Evolutionary conservation across 2,797 vertebrate species (phyloP), one percentile per base, ranked within the genome.

Genomic region (Parambassis ranga): DNA sequence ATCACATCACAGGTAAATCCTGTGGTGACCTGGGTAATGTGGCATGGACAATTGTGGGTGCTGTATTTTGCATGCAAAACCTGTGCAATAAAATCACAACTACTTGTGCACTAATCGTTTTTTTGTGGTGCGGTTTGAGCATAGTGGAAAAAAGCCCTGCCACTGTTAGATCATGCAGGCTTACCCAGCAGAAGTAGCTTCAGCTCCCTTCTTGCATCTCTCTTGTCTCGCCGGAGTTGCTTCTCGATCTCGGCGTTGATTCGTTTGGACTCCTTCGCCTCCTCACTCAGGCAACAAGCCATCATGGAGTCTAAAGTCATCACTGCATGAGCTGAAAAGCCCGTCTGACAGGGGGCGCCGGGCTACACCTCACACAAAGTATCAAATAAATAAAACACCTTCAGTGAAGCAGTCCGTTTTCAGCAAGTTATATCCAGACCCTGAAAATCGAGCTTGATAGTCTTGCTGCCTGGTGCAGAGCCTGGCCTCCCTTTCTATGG

Each of bases 281-380:
- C 97, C 86, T 98, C 97, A 87, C 95, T 98, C 91, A 98, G 94
- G 95, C 96, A 98, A 92, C 97, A 98, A 92, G 96, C 96, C 97
- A 98, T 98, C 94, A 96, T 97, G 92, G 96, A 96, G 89, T 97
- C 96, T 92, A 97, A 93, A 94, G 96, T 97, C 96, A 98, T 98
- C 93, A 92, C 94, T 90, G 88, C 94, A 85, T 90, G 82, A 85
- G 84, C 85, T 70, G 66, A 69, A 22, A 77, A 83, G 83, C 86
- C 86, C 79, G 81, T 75, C 55, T 83, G 58, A 81, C 77, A 79
- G 71, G 65, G 84, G 81, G 70, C 69, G 63, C 58, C 24, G 63
- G 65, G 65, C 62, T 71, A 61, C 71, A 83, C 79, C 81, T 78
- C 68, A 56, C 73, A 50, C 55, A 43, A 43, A 65, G 11, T 46